Base-by-base conservation (phyloP, 2,113 vertebrate species). In the Cathartes aura region DNA sequence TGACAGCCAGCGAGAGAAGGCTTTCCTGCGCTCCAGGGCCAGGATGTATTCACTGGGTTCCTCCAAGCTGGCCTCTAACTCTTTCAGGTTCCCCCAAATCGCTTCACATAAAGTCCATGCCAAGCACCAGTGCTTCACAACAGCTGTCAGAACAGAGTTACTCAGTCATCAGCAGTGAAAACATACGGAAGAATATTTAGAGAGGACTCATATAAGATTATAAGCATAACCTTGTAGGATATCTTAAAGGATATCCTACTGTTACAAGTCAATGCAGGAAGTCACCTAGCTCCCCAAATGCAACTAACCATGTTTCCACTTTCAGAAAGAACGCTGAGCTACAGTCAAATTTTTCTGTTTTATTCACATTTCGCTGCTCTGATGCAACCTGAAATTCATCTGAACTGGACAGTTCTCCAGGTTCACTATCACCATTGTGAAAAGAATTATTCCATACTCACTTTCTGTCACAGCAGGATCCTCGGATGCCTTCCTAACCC, bases 71-170 rank as follows among this genome's bases (percentile, higher is more conserved):
- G 92, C 95, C 26, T 99, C 98, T 17, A 97, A 52, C 40, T 99
- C 98, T 27, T 98, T 98, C 80, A 99, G 56, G 10, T 95, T 96
- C 8, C 99, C 99, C 99, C 99, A 99, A 0, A 99, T 85, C 0
- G 99, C 99, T 93, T 99, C 99, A 15, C 99, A 99, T 23, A 99
- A 79, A 2, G 99, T 99, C 99, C 99, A 99, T 0, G 99, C 98
- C 93, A 99, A 94, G 32, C 95, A 97, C 99, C 99, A 99, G 91
- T 98, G 97, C n/a, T 98, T 98, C 81, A 99, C 97, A 2, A 98
- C 58, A 8, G 95, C 99, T 99, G 82, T 12, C 32, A 16, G 17
- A 23, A 87, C 18, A 95, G 30, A 64, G 29, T 29, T 21, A 36
- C 2, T 11, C 8, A 2, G 36, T 63, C 22, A 58, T 4, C 4